A percentile compares a stretch with the other conserved stretches of the same genome.
Evolutionary conservation across 2,888 invertebrate genomes (phyloP).

Genomic region (Subacronicta megacephala): DNA sequence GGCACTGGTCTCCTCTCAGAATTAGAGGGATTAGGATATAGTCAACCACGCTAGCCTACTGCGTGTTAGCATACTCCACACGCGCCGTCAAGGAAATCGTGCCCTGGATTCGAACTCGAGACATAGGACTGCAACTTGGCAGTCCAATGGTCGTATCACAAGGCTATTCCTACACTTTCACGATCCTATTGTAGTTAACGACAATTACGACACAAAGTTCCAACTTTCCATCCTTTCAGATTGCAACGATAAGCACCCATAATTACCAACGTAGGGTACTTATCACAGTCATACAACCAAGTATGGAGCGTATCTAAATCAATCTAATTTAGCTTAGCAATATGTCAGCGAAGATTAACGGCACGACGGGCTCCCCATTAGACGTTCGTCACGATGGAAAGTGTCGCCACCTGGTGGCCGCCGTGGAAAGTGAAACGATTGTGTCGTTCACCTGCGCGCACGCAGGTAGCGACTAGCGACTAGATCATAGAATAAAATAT

Average conservation of each 20-base stretch:
- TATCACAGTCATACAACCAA: conserved; percentile 31
- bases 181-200: conserved; percentile 14
- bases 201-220: conserved; percentile 13
- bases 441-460: conserved; percentile 76
- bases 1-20: no score
- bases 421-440: conserved; percentile 79
- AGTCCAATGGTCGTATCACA: no score
- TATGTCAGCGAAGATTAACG: conserved; percentile 48
- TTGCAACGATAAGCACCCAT: conserved; percentile 18
- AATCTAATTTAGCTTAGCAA: conserved; percentile 42
- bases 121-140: no score
- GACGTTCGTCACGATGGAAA: conserved; percentile 65
- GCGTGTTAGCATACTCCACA: no score
- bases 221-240: conserved; percentile 30
- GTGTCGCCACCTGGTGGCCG: conserved; percentile 78
- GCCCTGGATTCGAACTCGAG: no score
- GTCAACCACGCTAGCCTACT: no score
- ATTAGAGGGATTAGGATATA: no score
- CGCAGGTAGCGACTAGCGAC: conserved; percentile 46
- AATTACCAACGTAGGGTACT: conserved; percentile 26
- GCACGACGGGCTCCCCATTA: conserved; percentile 50
- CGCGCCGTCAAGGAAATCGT: no score
- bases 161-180: no score
- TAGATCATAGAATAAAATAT: conserved; percentile 50
- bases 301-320: conserved; percentile 24